Evolutionary conservation across 35 echinoderm and acorn worm genomes (phyloP), one percentile per base, ranked within the genome.

Genomic region (Holothuria glaberrima): DNA sequence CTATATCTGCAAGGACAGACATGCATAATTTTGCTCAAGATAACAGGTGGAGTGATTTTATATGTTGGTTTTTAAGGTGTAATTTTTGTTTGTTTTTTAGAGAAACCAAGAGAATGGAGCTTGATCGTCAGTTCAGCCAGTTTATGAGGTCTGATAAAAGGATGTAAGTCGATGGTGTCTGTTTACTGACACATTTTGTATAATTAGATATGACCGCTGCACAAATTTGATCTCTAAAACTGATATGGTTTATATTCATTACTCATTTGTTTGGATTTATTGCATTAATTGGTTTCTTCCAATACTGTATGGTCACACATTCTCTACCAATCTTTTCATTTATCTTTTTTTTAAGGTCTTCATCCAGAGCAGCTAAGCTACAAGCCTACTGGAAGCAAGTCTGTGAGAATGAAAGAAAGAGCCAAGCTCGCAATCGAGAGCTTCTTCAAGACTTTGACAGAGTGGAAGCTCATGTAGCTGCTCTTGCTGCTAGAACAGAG

Each of bases 311-410:
- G n/a, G n/a, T n/a, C n/a, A n/a, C n/a, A n/a, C n/a, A n/a, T n/a
- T n/a, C n/a, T 41, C 36, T 41, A 7, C 36, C 36, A 41, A 41
- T 41, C 36, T 41, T 73, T 1, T 24, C 14, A 0, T 74, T 0
- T 31, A 28, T 41, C 32, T 41, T 41, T 20, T 34, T 3, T 13
- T 83, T 31, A 19, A 91, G 94, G 52, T 92, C 90, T 48, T 61
- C 74, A 34, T 60, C 91, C 31, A 89, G 81, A 20, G 92, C 95
- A 24, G 88, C 76, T 33, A 94, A 90, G 64, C 86, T 97, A 14
- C 95, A 97, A 36, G 88, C 78, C 35, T 92, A 94, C 71, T 97
- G 95, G 95, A 65, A 90, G 63, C 91, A 97, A 48, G 45, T 97
- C 30, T 97, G 95, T 83, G 95, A 94, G 58, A 88, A 94, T 86